Base-by-base conservation (phyloP, 2,113 vertebrate species). In the Sapayoa aenigma region DNA sequence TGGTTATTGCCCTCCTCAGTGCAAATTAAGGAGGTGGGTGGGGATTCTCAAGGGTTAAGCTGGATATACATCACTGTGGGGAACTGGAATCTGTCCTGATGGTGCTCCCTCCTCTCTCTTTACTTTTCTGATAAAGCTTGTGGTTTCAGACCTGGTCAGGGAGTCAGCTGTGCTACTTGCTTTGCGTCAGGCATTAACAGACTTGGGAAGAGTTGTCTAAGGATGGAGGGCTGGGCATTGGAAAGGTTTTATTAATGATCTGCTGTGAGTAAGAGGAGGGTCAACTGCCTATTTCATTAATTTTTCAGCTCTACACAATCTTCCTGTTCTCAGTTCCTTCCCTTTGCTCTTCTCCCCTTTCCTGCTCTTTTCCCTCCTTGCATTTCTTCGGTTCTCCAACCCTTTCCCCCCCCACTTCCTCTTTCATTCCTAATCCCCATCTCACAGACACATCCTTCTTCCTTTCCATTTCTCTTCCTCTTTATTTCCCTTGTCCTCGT, bases 391-490 rank as follows among this genome's bases (percentile, higher is more conserved):
- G 24, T 77, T 66, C 84, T 85, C 79, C 79, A 25, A 14, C 31
- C 73, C 35, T 81, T 91, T 35, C 28, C 5, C 13, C 49, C 28
- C 3, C 5, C 44, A 14, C 7, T 83, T 90, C 63, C 65, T 89
- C 82, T 89, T 59, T 60, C 59, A 18, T 47, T 44, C 74, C 39
- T 66, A 62, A 58, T 63, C 75, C 42, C 37, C 37, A 14, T 21
- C 78, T 65, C 50, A 15, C 14, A 87, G 5, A 63, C 84, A 59
- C 37, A 66, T 67, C 87, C 72, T 84, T 69, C 94, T 62, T 78
- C 86, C 94, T 93, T 83, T 46, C 85, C 86, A 8, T 72, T 68
- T 81, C 86, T 76, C 84, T 94, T 77, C 84, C 80, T 91, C 44
- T 50, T 23, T 11, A 21, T 50, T 33, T 85, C 71, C 84, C 56